Conservation (phyloP, 2,888 invertebrate species). For the Coenonympha glycerion region DNA sequence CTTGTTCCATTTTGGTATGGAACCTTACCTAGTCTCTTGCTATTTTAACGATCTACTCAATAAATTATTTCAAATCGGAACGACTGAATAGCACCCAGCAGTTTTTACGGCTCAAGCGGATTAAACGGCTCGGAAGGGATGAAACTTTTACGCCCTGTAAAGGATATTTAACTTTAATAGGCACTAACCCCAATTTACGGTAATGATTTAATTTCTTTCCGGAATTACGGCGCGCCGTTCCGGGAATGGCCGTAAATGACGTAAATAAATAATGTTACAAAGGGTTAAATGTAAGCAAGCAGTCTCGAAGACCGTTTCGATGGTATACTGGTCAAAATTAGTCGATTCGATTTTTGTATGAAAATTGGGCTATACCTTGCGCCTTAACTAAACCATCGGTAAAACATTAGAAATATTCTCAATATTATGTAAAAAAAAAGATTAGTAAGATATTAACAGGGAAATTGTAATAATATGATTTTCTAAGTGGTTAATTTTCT, state of each 20-base stretch:
- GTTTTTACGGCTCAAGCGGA: conserved; percentile 27
- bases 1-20: no score
- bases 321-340: no score
- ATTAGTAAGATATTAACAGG: no score
- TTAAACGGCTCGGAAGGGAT: conserved; percentile 30
- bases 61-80: neutral
- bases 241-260: conserved; percentile 15
- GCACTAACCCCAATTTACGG: conserved; percentile 38
- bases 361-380: no score
- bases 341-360: no score
- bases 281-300: neutral
- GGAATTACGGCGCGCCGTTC: conserved; percentile 25
- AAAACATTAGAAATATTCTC: no score
- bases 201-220: conserved; percentile 38
- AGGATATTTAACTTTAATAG: conserved; percentile 38
- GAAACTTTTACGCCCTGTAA: conserved; percentile 33
- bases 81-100: neutral
- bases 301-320: neutral
- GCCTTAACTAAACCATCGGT: no score
- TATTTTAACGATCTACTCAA: no score
- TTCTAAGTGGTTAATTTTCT: no score
- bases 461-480: no score
- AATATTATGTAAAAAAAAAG: no score
- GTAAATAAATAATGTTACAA: conserved; percentile 11
- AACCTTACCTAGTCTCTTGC: no score